phyloP scores from a whole-genome alignment of 2,113 vertebrate species.

The Miniopterus natalensis region DNA sequence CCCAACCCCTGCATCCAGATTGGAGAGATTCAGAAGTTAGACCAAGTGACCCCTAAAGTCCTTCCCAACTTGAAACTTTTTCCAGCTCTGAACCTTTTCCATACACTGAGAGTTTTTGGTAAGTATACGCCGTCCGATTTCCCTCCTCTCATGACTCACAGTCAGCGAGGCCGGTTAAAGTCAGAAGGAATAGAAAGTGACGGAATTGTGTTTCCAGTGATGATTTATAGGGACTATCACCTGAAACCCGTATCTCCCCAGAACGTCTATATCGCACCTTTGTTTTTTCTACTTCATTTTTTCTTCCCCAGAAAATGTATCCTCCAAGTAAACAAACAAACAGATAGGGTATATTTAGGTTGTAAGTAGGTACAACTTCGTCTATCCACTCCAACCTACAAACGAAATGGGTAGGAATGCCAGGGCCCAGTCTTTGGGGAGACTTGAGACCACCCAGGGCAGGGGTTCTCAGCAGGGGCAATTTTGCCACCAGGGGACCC shows the following conservation, averaged over 20 bases:
- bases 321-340: background rate
- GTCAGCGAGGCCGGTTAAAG: background rate
- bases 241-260: background rate
- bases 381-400: background rate
- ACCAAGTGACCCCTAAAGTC: background rate
- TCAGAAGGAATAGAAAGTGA: slow-evolving; percentile 19
- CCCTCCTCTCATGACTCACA: background rate
- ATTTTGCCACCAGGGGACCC: background rate
- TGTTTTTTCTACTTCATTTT: slow-evolving; percentile 18
- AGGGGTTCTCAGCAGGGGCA: background rate
- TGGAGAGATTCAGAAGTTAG: background rate
- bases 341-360: background rate
- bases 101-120: background rate
- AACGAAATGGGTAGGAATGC: background rate
- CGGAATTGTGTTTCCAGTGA: background rate
- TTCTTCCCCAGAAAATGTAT: slow-evolving; percentile 10
- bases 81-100: background rate
- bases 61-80: background rate
- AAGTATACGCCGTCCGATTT: background rate
- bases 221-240: background rate
- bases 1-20: background rate
- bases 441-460: background rate
- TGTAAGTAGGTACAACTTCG: background rate
- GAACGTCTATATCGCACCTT: background rate
- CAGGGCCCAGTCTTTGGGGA: background rate